Percentiles rank a stretch among this genome's conserved stretches.
These are phyloP conservation scores for Macroramphosus scolopax DNA, from an alignment of 2,797 vertebrate genomes.

Conservation along the genomic window DNA sequence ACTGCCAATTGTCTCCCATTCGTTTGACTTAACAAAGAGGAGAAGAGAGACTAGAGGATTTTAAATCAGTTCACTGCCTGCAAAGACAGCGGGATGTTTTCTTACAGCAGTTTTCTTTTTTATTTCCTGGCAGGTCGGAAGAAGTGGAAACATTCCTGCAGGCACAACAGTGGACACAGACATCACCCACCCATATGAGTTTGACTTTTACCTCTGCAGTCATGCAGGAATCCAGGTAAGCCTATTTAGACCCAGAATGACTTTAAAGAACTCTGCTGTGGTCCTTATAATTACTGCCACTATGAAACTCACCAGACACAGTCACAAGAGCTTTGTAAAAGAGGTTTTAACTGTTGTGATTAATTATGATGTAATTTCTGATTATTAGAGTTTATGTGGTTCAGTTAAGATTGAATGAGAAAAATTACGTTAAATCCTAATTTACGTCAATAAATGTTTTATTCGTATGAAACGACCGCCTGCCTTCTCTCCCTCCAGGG, in stretches of 20 bases:
- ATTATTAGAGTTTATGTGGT: no score
- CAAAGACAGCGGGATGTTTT: not conserved
- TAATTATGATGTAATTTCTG: no score
- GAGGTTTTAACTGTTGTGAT: no score
- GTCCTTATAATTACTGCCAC: not conserved
- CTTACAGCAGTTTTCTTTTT: not conserved
- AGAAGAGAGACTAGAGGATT: not conserved
- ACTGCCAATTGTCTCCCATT: no score
- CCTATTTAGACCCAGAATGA: no score
- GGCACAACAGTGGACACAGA: constrained; percentile 98
- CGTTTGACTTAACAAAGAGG: no score
- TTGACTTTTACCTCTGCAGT: constrained; percentile 99
- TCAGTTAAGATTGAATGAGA: no score
- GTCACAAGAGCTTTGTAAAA: no score
- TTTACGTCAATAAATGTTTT: no score
- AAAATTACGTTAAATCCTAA: no score
- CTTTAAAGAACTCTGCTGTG: not conserved
- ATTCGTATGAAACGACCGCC: no score
- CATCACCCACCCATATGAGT: constrained; percentile 97
- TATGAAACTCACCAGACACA: not conserved
- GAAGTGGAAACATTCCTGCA: constrained; percentile 97
- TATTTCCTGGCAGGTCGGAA: constrained; percentile 83
- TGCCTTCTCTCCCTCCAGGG: constrained; percentile 72
- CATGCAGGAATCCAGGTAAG: constrained; percentile 97
- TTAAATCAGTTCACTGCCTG: not conserved